These are phyloP conservation scores for Idris sp. DNA, from an alignment of 1,140 invertebrate genomes.

Conservation along the genomic window DNA sequence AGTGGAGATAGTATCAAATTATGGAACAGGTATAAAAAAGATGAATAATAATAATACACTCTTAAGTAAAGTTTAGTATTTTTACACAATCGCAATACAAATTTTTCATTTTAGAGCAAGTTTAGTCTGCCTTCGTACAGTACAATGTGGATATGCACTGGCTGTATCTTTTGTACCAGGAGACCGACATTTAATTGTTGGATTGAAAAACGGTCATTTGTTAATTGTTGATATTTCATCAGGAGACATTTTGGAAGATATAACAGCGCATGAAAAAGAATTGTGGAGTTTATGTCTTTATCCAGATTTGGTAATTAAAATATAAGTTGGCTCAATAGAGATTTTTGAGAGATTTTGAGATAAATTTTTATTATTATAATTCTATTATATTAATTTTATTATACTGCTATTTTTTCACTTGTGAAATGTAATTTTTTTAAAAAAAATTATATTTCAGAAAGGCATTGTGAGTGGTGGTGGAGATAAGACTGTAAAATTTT, in stretches of 20 bases:
- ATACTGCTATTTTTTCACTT: not conserved
- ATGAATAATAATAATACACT: no score
- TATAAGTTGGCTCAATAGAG: not conserved
- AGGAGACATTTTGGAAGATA: conserved; percentile 86
- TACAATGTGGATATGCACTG: conserved; percentile 84
- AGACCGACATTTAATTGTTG: conserved; percentile 93
- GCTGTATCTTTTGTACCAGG: conserved; percentile 92
- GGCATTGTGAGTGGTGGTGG: conserved; percentile 91
- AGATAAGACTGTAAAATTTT: conserved; percentile 95
- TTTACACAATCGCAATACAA: not conserved
- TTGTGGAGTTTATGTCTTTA: conserved; percentile 88
- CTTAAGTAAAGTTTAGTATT: conserved; percentile 1
- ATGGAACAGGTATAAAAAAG: conserved; percentile 91
- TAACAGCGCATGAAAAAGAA: conserved; percentile 88
- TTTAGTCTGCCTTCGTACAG: conserved; percentile 89
- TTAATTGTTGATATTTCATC: conserved; percentile 92
- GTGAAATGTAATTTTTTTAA: conserved; percentile 8
- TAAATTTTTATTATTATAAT: no score
- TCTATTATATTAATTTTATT: no score
- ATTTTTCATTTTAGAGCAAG: conserved; percentile 80
- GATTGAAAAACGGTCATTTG: conserved; percentile 91
- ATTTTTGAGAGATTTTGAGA: no score
- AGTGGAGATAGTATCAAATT: conserved; percentile 93
- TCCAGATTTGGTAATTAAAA: conserved; percentile 82
- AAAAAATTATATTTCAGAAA: conserved; percentile 75